Evolutionary conservation across 1,140 invertebrate genomes (phyloP).

Genomic region (Glossosoma conforme): DNA sequence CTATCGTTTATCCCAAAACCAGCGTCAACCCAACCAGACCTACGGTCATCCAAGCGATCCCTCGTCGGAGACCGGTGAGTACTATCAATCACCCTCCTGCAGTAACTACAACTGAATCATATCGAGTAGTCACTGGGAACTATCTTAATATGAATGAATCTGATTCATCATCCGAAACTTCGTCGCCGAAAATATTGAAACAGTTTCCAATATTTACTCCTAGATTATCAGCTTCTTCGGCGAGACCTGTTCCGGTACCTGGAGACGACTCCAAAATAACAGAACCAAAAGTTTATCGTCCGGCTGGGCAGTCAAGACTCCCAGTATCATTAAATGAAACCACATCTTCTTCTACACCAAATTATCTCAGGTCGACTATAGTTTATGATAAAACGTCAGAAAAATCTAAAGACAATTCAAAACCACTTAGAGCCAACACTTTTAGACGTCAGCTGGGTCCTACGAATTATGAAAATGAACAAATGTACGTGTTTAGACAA

Average conservation of each 20-base stretch:
- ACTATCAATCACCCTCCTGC: constrained; percentile 16
- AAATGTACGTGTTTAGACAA: constrained; percentile 47
- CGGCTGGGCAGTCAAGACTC: constrained; percentile 18
- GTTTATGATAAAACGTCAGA: constrained; percentile 48
- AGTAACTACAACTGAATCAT: constrained; percentile 32
- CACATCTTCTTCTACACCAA: constrained; percentile 15
- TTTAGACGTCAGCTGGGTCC: constrained; percentile 54
- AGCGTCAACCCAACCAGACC: constrained; percentile 46
- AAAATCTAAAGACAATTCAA: constrained; percentile 36
- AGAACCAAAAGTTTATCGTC: constrained; percentile 23
- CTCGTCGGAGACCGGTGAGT: constrained; percentile 46
- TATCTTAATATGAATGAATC: constrained; percentile 4
- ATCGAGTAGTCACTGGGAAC: constrained; percentile 25
- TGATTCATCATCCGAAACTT: background rate
- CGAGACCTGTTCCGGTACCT: constrained; percentile 12
- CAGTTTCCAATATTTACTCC: constrained; percentile 29
- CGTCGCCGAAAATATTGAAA: constrained; percentile 10
- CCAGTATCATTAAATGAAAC: constrained; percentile 15
- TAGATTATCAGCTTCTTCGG: constrained; percentile 9
- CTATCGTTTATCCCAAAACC: constrained; percentile 46
- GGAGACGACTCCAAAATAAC: constrained; percentile 4
- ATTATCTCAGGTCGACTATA: constrained; percentile 37
- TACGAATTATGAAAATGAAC: constrained; percentile 43
- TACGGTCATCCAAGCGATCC: constrained; percentile 58
- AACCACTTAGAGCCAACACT: constrained; percentile 41